Percentiles rank a stretch among this genome's conserved stretches.
Conservation (phyloP, 1,140 invertebrate genomes). For the Drosophila baimaii region DNA sequence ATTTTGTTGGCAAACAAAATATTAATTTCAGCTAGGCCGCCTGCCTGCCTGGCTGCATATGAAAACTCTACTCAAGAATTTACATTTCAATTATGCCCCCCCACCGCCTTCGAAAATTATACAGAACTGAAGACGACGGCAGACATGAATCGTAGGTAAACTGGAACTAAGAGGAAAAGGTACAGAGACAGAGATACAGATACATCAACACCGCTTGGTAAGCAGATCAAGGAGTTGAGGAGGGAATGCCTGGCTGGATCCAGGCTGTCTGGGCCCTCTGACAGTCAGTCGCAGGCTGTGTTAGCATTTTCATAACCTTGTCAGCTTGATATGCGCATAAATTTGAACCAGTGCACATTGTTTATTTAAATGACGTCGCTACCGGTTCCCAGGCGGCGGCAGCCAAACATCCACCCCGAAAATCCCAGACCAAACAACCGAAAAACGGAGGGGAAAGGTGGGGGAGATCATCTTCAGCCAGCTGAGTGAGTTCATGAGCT, state of each 20-base stretch:
- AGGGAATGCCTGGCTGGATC: constrained; percentile 7
- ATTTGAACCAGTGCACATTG: constrained; percentile 79
- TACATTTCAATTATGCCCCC: constrained; percentile 77
- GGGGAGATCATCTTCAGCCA: constrained; percentile 4
- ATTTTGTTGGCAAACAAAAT: constrained; percentile 52
- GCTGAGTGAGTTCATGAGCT: not conserved
- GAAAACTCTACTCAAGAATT: constrained; percentile 54
- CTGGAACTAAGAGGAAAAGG: constrained; percentile 15
- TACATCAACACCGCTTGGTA: constrained; percentile 1
- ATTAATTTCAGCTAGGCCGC: constrained; percentile 54
- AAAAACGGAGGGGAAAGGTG: constrained; percentile 1
- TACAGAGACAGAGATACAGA: constrained; percentile 15
- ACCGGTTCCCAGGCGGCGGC: constrained; percentile 25
- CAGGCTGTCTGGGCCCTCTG: constrained; percentile 37
- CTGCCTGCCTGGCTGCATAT: constrained; percentile 37
- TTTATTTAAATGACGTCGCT: constrained; percentile 78
- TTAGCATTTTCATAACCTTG: constrained; percentile 82
- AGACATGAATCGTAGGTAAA: constrained; percentile 36
- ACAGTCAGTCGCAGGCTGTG: constrained; percentile 48
- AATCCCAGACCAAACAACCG: constrained; percentile 23
- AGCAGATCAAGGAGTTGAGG: not conserved
- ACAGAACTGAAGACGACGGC: constrained; percentile 23
- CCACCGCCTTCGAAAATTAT: constrained; percentile 27
- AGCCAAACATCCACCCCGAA: constrained; percentile 32
- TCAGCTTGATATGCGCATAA: constrained; percentile 82